Percentiles rank a stretch among this genome's conserved stretches.
These are phyloP conservation scores for Cheilosia urbana DNA, from an alignment of 2,888 invertebrate genomes.

Conservation along the genomic window DNA sequence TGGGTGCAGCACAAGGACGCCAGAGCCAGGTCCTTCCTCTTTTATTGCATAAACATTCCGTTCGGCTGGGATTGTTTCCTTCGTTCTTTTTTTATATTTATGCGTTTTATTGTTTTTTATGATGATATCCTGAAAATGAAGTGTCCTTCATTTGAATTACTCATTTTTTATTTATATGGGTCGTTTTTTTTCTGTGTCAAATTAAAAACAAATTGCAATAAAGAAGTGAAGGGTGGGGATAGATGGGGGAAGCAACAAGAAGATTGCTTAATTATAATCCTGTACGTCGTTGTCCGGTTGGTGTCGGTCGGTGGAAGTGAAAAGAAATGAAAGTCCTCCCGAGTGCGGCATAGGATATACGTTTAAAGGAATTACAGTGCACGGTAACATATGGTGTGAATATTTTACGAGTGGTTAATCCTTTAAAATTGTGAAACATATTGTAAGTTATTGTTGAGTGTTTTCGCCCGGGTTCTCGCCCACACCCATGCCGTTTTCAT, in stretches of 20 bases:
- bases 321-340: conserved; percentile 11
- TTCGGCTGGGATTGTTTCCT: conserved; percentile 38
- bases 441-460: conserved; percentile 66
- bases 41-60: conserved; percentile 26
- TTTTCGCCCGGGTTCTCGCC: conserved; percentile 35
- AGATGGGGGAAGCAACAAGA: conserved; percentile 12
- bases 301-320: background rate
- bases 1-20: conserved; percentile 62
- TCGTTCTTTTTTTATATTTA: conserved; percentile 3
- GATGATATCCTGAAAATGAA: conserved; percentile 44
- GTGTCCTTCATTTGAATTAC: conserved; percentile 49
- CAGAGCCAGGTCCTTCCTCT: conserved; percentile 42
- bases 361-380: conserved; percentile 64
- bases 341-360: conserved; percentile 36
- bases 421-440: conserved; percentile 61
- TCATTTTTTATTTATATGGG: conserved; percentile 24
- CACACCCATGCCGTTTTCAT: conserved; percentile 49
- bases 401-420: conserved; percentile 67
- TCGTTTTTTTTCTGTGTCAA: conserved; percentile 36
- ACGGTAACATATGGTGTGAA: conserved; percentile 73
- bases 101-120: background rate
- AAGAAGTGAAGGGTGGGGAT: conserved; percentile 34
- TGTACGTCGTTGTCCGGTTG: conserved; percentile 51
- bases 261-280: conserved; percentile 64
- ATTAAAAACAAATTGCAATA: conserved; percentile 57